phyloP scores from a whole-genome alignment of 2,888 invertebrate species.

The Phytoseiulus persimilis region DNA sequence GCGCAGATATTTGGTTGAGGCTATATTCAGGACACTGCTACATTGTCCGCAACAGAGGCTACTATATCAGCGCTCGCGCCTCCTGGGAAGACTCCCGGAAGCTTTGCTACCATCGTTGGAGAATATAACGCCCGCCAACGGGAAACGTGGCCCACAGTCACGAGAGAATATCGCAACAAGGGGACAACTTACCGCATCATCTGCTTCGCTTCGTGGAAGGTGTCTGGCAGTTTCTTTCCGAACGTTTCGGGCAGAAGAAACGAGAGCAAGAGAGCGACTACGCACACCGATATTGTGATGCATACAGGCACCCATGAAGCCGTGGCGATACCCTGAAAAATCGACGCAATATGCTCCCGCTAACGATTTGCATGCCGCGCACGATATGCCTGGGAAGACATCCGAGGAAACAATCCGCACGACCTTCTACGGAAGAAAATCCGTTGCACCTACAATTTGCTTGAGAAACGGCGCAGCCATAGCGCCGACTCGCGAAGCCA shows the following conservation, averaged over 20 bases:
- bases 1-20: too few species aligned
- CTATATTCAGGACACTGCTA: too few species aligned
- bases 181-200: not conserved
- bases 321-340: conserved; percentile 10
- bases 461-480: conserved; percentile 35
- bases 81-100: too few species aligned
- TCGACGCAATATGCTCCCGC: not conserved
- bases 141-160: too few species aligned
- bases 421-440: not conserved
- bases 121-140: too few species aligned
- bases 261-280: not conserved
- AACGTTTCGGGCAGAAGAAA: conserved; percentile 18
- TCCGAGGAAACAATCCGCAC: not conserved
- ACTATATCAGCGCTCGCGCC: too few species aligned
- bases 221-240: conserved; percentile 22
- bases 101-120: too few species aligned
- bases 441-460: conserved; percentile 13
- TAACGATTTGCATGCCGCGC: too few species aligned
- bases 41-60: too few species aligned
- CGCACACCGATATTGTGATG: conserved; percentile 11
- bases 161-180: not conserved
- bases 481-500: conserved; percentile 8
- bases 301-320: conserved; percentile 7
- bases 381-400: too few species aligned
- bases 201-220: conserved; percentile 21